Percentiles rank a stretch among this genome's conserved stretches.
These are phyloP conservation scores for Mola mola DNA, from an alignment of 2,113 vertebrate species.

Conservation along the genomic window DNA sequence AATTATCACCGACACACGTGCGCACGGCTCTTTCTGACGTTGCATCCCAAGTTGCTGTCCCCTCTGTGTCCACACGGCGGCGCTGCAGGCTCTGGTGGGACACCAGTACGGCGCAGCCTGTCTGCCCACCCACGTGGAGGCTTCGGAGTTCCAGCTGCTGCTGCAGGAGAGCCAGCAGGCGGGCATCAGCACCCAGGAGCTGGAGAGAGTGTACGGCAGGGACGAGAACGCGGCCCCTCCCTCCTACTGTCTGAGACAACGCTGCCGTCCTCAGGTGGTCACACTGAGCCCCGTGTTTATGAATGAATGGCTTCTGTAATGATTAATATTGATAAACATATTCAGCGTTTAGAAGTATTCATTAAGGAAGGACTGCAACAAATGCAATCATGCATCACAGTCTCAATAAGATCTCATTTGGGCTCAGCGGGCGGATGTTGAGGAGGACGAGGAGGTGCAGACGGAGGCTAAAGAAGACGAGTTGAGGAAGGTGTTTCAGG, in stretches of 20 bases:
- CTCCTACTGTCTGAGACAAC: constrained; percentile 67
- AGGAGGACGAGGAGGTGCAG: constrained; percentile 11
- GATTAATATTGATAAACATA: too few relatives aligned
- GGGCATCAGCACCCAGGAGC: constrained; percentile 62
- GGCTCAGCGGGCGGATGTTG: constrained; percentile 17
- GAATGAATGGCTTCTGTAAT: too few relatives aligned
- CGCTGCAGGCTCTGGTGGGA: constrained; percentile 80
- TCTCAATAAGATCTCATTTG: too few relatives aligned
- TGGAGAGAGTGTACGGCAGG: constrained; percentile 78
- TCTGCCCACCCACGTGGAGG: constrained; percentile 78
- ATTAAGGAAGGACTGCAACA: too few relatives aligned
- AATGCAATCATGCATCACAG: too few relatives aligned
- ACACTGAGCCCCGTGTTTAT: not conserved
- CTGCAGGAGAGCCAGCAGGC: constrained; percentile 73
- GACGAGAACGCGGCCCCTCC: constrained; percentile 83
- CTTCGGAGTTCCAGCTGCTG: constrained; percentile 79
- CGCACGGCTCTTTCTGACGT: too few relatives aligned
- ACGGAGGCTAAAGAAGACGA: constrained; percentile 45
- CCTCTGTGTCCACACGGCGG: constrained; percentile 53
- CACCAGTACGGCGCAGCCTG: constrained; percentile 74
- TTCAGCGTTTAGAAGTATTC: too few relatives aligned
- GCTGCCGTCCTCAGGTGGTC: constrained; percentile 39
- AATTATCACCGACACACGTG: too few relatives aligned
- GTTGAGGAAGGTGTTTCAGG: constrained; percentile 63
- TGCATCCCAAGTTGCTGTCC: constrained; percentile 7